These are phyloP conservation scores for Xiphophorus birchmanni DNA, from an alignment of 2,797 vertebrate genomes.

Conservation along the genomic window DNA sequence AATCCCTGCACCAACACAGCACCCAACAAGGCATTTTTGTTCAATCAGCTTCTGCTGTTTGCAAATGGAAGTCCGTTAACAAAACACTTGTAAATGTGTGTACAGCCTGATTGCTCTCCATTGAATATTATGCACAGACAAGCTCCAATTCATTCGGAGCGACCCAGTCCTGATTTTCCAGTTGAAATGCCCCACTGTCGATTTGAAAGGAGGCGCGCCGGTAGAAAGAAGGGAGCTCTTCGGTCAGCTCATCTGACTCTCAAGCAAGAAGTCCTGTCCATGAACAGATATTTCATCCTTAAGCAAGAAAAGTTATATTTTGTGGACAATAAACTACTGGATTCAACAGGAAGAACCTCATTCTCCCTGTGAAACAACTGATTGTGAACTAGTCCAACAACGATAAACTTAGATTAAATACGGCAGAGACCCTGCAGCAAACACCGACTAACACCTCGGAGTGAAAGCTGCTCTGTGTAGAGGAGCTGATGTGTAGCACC, in stretches of 20 bases:
- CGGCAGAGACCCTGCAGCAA: not conserved
- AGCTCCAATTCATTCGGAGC: not conserved
- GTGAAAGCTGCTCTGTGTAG: not conserved
- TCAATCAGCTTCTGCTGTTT: not conserved
- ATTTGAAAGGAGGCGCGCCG: not conserved
- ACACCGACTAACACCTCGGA: not conserved
- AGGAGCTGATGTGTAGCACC: not conserved
- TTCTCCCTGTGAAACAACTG: not conserved
- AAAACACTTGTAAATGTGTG: not conserved
- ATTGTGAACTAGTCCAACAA: not conserved
- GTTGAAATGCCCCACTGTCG: not conserved
- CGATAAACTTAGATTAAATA: not conserved
- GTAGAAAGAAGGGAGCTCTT: not conserved
- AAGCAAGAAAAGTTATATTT: not conserved
- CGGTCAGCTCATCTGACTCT: not conserved
- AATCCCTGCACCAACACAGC: too few relatives aligned
- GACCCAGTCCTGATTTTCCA: not conserved
- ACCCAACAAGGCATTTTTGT: not conserved
- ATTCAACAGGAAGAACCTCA: not conserved
- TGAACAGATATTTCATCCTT: not conserved
- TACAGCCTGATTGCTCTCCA: not conserved
- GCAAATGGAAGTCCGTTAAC: not conserved
- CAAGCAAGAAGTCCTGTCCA: not conserved
- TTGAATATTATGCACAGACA: not conserved
- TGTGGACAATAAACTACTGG: not conserved